Conservation (phyloP, 35 echinoderm and acorn worm genomes). For the Diadema setosum region DNA sequence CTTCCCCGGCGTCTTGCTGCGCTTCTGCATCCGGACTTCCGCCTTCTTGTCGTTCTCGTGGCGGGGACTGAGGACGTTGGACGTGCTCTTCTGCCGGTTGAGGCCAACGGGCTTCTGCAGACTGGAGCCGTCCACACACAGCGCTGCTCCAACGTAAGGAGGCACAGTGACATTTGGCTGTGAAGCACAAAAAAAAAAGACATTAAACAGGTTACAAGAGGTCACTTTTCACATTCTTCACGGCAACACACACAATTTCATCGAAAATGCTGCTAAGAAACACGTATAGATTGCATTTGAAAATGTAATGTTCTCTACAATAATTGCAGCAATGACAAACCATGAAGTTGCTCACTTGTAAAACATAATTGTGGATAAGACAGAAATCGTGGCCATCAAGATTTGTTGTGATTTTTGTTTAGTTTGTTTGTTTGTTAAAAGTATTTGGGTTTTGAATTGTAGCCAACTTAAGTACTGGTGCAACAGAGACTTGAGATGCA, state of each 20-base stretch:
- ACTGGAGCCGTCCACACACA: conserved; percentile 56
- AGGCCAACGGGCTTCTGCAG: conserved; percentile 57
- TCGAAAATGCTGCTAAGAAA: too few relatives aligned
- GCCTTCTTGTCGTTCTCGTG: background rate
- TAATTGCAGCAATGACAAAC: too few relatives aligned
- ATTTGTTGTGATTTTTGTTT: background rate
- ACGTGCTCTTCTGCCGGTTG: conserved; percentile 68
- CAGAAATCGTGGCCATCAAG: background rate
- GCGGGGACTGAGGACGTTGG: conserved; percentile 36
- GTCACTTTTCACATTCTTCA: too few relatives aligned
- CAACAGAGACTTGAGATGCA: too few relatives aligned
- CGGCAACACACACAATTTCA: too few relatives aligned
- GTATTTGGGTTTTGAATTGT: background rate
- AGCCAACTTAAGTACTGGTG: background rate
- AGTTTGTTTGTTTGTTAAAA: background rate
- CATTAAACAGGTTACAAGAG: too few relatives aligned
- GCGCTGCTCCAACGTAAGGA: conserved; percentile 69
- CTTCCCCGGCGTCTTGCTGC: conserved; percentile 5
- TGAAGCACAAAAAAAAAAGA: background rate
- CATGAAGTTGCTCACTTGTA: too few relatives aligned
- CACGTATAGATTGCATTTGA: too few relatives aligned
- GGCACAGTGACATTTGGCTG: conserved; percentile 62
- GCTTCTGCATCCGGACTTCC: background rate
- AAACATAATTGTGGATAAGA: too few relatives aligned
- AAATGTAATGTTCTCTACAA: too few relatives aligned